Conservation (phyloP, 1,140 invertebrate genomes). For the Riptortus pedestris region DNA sequence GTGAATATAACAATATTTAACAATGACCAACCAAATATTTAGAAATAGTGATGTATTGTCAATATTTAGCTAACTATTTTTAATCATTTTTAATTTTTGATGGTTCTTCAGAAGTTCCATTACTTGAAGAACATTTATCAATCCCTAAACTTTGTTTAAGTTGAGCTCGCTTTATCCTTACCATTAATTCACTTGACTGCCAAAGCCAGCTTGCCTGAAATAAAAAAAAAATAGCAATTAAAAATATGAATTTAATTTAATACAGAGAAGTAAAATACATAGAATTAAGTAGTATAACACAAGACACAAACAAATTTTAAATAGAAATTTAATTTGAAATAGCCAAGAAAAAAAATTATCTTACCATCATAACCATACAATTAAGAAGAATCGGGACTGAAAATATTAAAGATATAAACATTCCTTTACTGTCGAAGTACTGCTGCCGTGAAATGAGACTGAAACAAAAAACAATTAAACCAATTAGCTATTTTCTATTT, state of each 20-base stretch:
- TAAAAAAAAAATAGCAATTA: slow-evolving; percentile 29
- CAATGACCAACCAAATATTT: background rate
- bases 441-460: slow-evolving; percentile 76
- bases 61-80: background rate
- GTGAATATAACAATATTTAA: background rate
- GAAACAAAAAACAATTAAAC: slow-evolving; percentile 33
- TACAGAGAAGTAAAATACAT: background rate
- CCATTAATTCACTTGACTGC: slow-evolving; percentile 75
- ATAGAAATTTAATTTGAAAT: background rate
- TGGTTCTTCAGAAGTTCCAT: background rate
- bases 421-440: slow-evolving; percentile 83
- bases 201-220: slow-evolving; percentile 72
- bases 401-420: slow-evolving; percentile 86
- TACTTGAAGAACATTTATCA: background rate
- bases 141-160: slow-evolving; percentile 43
- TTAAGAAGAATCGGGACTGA: slow-evolving; percentile 81
- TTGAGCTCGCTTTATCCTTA: slow-evolving; percentile 65
- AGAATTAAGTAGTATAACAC: background rate
- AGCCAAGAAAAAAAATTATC: slow-evolving; percentile 33
- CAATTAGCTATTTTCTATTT: too few species aligned
- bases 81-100: slow-evolving; percentile 4
- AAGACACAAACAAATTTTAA: background rate
- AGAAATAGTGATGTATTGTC: background rate
- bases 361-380: slow-evolving; percentile 87
- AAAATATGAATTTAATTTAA: background rate